These are phyloP conservation scores for Tachystola acroxantha DNA, from an alignment of 2,888 invertebrate genomes.

Conservation along the genomic window DNA sequence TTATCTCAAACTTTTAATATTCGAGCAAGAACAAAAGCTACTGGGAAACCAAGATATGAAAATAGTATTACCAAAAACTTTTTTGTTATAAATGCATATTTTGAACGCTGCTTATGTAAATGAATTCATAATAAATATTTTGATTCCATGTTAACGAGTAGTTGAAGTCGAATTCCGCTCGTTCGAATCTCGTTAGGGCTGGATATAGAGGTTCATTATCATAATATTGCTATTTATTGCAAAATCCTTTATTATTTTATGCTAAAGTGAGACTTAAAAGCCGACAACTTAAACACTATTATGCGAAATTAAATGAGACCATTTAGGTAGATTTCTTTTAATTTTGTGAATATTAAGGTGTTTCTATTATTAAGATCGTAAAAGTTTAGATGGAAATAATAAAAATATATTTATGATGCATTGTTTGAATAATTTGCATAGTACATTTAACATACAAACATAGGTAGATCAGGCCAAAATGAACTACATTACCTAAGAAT, in stretches of 20 bases:
- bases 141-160: conserved; percentile 68
- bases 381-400: too few relatives aligned
- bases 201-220: conserved; percentile 58
- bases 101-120: conserved; percentile 62
- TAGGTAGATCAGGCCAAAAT: too few relatives aligned
- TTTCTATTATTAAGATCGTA: too few relatives aligned
- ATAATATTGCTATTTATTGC: conserved; percentile 67
- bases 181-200: conserved; percentile 59
- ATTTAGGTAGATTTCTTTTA: background rate
- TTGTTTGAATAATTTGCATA: background rate
- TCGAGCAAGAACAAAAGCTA: conserved; percentile 10
- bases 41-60: conserved; percentile 6
- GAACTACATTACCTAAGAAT: too few relatives aligned
- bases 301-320: background rate
- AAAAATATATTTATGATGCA: too few relatives aligned
- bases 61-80: conserved; percentile 16
- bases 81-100: conserved; percentile 51
- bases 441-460: background rate
- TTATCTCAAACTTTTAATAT: too few relatives aligned
- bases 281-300: conserved; percentile 1
- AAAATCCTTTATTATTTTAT: conserved; percentile 41
- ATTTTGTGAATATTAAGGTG: background rate
- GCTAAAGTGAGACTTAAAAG: conserved; percentile 10
- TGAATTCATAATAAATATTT: conserved; percentile 73
- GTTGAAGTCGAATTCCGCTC: conserved; percentile 50